Conservation (phyloP, 2,888 invertebrate genomes). For the Lottia gigantea region DNA sequence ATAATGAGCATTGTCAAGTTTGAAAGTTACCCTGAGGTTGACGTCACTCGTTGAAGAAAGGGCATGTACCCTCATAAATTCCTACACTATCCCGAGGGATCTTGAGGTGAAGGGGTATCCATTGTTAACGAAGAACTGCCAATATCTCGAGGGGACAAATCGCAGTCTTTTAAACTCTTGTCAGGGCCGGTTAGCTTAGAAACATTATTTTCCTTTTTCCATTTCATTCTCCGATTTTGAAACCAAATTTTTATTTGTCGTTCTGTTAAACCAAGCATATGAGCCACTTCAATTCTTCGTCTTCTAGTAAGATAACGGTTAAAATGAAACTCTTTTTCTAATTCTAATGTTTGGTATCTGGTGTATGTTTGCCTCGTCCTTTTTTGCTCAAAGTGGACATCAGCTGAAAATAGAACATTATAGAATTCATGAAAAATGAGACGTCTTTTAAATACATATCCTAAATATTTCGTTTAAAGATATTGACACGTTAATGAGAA, state of each 20-base stretch:
- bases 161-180: constrained; percentile 36
- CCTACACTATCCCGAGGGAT: constrained; percentile 11
- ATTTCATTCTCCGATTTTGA: constrained; percentile 98
- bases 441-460: too few species aligned
- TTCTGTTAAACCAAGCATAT: constrained; percentile 95
- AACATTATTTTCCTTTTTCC: constrained; percentile 69
- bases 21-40: constrained; percentile 7
- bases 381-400: constrained; percentile 78
- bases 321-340: constrained; percentile 99
- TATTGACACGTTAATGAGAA: too few species aligned
- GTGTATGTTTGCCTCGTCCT: constrained; percentile 97
- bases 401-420: constrained; percentile 36
- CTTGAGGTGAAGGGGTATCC: constrained; percentile 19
- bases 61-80: neutral
- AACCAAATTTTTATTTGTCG: constrained; percentile 81
- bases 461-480: too few species aligned
- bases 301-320: constrained; percentile 97
- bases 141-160: constrained; percentile 25
- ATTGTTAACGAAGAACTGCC: constrained; percentile 17
- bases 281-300: constrained; percentile 97
- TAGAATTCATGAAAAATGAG: neutral
- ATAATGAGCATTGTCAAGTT: constrained; percentile 4
- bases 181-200: constrained; percentile 59
- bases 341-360: constrained; percentile 95
- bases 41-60: neutral